Evolutionary conservation across 2,797 vertebrate genomes (phyloP).

Genomic region (Argya squamiceps): DNA sequence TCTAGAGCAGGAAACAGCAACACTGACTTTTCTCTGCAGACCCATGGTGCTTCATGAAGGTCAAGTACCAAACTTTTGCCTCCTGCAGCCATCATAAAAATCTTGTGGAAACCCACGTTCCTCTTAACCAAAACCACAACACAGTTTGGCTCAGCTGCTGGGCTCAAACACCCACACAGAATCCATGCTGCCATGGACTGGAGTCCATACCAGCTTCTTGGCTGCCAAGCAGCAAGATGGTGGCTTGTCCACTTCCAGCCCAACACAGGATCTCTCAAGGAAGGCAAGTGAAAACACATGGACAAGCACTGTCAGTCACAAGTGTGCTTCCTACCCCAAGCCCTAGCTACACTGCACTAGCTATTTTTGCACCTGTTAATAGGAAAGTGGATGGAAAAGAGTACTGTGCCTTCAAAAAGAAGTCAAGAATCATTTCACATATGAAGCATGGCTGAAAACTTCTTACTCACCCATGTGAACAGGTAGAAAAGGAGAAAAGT

Average conservation of each 20-base stretch:
- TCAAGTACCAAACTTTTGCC: rapidly evolving
- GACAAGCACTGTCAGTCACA: neutral
- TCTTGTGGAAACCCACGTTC: rapidly evolving
- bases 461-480: neutral
- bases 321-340: neutral
- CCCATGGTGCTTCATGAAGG: rapidly evolving
- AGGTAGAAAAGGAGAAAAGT: neutral
- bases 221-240: neutral
- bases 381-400: neutral
- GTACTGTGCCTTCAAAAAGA: neutral
- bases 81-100: neutral
- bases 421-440: neutral
- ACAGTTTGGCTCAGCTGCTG: too few species aligned
- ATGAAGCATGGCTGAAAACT: neutral
- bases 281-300: neutral
- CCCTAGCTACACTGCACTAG: neutral
- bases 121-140: rapidly evolving
- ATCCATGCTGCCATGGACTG: neutral
- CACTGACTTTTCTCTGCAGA: neutral
- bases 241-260: neutral
- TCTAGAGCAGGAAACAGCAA: neutral
- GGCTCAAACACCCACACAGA: rapidly evolving
- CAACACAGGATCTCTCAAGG: neutral
- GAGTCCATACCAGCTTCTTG: neutral
- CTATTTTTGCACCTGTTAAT: neutral